Base-by-base conservation (phyloP, 2,797 vertebrate species). In the Myotis daubentonii region DNA sequence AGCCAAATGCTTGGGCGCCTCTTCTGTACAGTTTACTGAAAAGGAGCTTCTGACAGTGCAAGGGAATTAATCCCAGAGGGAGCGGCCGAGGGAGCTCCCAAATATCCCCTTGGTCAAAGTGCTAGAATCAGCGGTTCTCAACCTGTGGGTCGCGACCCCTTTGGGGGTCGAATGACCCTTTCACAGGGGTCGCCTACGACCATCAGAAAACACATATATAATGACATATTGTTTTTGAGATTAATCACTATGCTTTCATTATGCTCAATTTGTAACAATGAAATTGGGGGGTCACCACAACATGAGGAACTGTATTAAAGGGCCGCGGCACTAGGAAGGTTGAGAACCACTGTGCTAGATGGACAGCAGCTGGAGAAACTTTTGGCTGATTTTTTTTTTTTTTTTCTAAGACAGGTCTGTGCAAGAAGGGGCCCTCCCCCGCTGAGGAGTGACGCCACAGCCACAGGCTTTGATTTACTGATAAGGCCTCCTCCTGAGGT, bases 401-500 rank as follows among this genome's bases (percentile, higher is more conserved):
- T 62, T 57, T 76, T 78, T 49, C 65, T 28, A 62, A 78, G 60
- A 16, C 22, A 30, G 5, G 10, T 60, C 88, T 5, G 0, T 72
- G 72, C 66, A 1, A 33, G 57, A 87, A 38, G 75, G 10, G 19
- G 93, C 55, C 80, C 28, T 19, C 76, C 81, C 71, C 86, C 72
- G 75, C 90, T 7, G 0, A 83, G 30, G 65, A 92, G 91, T 51
- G 82, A 95, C 81, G 85, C n/a, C 78, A 71, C 53, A 80, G 71
- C 85, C 79, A 23, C 3, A 44, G 81, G 83, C 94, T 62, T 86
- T 85, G 91, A 86, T 62, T 93, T 89, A 13, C 20, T n/a, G 83
- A 96, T 70, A 76, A 71, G 0, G 0, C 68, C 44, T 15, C 20
- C 71, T 91, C 87, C 55, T 51, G 8, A 19, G 75, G 44, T 33